Evolutionary conservation across 2,888 invertebrate genomes (phyloP), one percentile per base, ranked within the genome.

Genomic region (Leucophenga maculata): DNA sequence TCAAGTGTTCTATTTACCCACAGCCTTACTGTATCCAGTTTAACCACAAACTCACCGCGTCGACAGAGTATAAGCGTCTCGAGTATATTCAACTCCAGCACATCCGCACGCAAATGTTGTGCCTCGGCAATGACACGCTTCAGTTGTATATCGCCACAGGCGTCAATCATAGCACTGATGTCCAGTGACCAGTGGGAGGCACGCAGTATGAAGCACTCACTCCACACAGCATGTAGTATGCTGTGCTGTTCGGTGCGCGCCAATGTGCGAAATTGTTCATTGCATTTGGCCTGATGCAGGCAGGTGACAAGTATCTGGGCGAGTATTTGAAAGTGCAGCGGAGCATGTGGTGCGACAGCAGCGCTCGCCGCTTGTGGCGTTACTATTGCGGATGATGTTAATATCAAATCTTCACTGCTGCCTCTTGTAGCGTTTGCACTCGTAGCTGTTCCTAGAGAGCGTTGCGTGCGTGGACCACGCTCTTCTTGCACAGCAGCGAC

Each of bases 401-500:
- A 18, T 31, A 31, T n/a, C 9, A 22, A 13, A 32, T 57, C 4
- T 20, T n/a, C 57, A 57, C 31, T 8, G 31, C 52, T 20, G n/a
- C 18, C n/a, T 3, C 54, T 6, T 26, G 57, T 9, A 13, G 60
- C n/a, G n/a, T n/a, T 44, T 39, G 44, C n/a, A n/a, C n/a, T 16
- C 16, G 1, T 14, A 31, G n/a, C 32, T 16, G 8, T 18, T 59
- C 3, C n/a, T 16, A 32, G 3, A 6, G 13, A 13, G 13, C 62
- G 78, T 14, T 79, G 78, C 65, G 75, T 74, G 3, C 95, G 89
- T 0, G 95, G 95, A 0, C 95, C 95, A 68, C 95, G 90, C 86
- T 95, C 95, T 85, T 94, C 93, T 89, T 96, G 95, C 0, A 95
- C 95, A 18, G 95, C 95, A 80, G 92, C 88, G 1, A 92, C 91